Conservation (phyloP, 2,888 invertebrate species). For the Cyclophora albipunctata region DNA sequence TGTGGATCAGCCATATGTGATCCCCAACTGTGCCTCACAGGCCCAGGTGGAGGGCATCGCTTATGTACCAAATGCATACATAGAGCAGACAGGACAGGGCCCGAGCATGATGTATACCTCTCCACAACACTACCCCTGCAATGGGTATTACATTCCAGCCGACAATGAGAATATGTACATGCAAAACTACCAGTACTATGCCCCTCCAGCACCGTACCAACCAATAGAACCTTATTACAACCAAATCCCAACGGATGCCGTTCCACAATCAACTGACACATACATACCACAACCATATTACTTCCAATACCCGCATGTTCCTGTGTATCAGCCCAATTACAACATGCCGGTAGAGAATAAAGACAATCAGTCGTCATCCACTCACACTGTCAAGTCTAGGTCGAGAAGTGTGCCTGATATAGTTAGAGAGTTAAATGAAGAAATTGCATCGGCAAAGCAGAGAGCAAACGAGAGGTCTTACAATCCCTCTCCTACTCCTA, state of each 20-base stretch:
- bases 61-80: conserved; percentile 56
- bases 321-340: conserved; percentile 30
- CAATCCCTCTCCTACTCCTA: conserved; percentile 70
- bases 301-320: conserved; percentile 47
- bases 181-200: conserved; percentile 60
- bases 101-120: conserved; percentile 49
- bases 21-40: conserved; percentile 52
- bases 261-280: conserved; percentile 36
- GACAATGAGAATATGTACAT: conserved; percentile 52
- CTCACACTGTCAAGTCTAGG: conserved; percentile 54
- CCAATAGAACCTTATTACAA: conserved; percentile 41
- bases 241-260: conserved; percentile 37
- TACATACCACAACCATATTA: conserved; percentile 61
- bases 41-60: conserved; percentile 49
- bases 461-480: conserved; percentile 67
- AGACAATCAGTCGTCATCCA: conserved; percentile 25
- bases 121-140: conserved; percentile 51
- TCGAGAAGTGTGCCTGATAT: conserved; percentile 84
- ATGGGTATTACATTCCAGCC: conserved; percentile 53
- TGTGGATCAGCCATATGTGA: conserved; percentile 33
- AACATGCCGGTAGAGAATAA: conserved; percentile 18
- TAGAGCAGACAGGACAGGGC: conserved; percentile 50
- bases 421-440: conserved; percentile 82
- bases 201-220: conserved; percentile 43
- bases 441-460: conserved; percentile 68